These are phyloP conservation scores for Neomonachus schauinslandi DNA, from an alignment of 2,113 vertebrate species.

Conservation along the genomic window DNA sequence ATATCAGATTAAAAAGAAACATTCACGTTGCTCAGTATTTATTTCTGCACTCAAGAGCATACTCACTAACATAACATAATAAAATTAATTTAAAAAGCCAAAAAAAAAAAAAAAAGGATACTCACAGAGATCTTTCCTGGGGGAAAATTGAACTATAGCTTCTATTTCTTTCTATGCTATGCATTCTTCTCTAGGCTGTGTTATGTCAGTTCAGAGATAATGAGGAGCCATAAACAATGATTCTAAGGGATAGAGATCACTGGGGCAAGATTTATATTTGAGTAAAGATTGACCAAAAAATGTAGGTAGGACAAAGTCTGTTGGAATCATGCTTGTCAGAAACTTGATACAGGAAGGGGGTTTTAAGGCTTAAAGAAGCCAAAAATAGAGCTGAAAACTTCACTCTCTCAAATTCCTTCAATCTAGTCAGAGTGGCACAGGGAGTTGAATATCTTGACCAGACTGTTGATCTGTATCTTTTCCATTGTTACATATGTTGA, in stretches of 20 bases:
- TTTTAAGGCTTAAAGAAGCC: slow-evolving; percentile 20
- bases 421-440: neutral
- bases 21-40: neutral
- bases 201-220: neutral
- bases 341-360: neutral
- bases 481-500: neutral
- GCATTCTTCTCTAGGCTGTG: neutral
- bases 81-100: too few relatives aligned
- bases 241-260: neutral
- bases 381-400: neutral
- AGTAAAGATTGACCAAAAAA: neutral
- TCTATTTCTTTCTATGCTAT: neutral
- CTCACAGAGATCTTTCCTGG: neutral
- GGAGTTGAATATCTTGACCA: neutral
- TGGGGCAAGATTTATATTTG: neutral
- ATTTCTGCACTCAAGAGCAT: neutral
- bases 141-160: neutral
- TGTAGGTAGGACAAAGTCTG: neutral
- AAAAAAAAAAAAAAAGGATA: neutral
- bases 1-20: neutral
- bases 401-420: neutral
- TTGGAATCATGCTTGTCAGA: neutral
- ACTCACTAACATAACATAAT: neutral
- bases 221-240: neutral
- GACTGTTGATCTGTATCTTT: neutral